A percentile compares a stretch with the other conserved stretches of the same genome.
Conservation (phyloP, 2,113 vertebrate species). For the Epinephelus moara region DNA sequence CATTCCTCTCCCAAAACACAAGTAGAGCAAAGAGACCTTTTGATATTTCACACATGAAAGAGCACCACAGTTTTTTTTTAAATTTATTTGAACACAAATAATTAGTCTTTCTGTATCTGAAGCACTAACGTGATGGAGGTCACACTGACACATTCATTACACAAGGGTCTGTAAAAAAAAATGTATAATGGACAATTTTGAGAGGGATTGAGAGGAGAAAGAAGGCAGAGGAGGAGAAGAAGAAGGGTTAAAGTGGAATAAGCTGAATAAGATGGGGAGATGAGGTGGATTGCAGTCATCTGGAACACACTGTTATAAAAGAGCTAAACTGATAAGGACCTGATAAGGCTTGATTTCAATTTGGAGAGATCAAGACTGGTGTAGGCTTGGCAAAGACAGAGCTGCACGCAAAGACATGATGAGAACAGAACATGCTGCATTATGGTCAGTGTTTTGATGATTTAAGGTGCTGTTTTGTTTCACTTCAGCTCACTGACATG, state of each 20-base stretch:
- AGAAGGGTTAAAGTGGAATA: neutral
- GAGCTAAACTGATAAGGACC: neutral
- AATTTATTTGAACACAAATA: neutral
- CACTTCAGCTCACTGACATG: no score
- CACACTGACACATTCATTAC: neutral
- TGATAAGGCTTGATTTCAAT: neutral
- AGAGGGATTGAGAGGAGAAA: neutral
- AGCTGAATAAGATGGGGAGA: neutral
- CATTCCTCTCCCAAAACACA: neutral
- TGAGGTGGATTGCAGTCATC: neutral
- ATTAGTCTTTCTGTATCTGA: neutral
- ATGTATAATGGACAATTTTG: neutral
- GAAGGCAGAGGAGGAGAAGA: neutral
- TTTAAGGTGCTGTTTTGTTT: no score
- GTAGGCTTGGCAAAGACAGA: neutral
- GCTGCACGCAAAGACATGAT: neutral
- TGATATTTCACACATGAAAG: conserved; percentile 32
- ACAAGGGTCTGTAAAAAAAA: neutral
- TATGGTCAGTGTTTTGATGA: neutral
- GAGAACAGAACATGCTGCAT: neutral
- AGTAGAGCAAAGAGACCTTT: neutral
- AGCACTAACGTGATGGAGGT: conserved; percentile 13
- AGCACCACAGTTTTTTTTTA: neutral
- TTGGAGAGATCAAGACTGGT: neutral
- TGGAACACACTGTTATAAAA: neutral